phyloP scores from a whole-genome alignment of 2,113 vertebrate genomes.

The Ramphastos sulfuratus region DNA sequence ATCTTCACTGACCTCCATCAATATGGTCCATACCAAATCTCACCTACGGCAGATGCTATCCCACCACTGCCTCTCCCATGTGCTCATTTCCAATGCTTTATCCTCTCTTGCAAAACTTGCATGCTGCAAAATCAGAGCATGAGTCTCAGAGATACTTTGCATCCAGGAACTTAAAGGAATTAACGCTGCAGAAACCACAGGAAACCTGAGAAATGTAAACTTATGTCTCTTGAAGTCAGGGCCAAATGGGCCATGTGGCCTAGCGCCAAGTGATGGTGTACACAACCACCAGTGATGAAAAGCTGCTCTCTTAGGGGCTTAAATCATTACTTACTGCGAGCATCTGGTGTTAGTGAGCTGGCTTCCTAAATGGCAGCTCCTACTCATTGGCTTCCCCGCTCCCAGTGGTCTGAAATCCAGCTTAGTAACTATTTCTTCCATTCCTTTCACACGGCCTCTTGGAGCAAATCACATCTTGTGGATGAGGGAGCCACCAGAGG shows the following conservation, averaged over 20 bases:
- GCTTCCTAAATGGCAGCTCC: background rate
- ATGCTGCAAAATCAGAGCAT: background rate
- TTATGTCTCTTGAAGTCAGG: background rate
- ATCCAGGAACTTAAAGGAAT: background rate
- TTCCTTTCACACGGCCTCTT: background rate
- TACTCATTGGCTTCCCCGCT: background rate
- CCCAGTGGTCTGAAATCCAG: background rate
- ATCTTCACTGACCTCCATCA: background rate
- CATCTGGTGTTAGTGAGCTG: background rate
- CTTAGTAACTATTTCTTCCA: background rate
- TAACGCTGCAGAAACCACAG: background rate
- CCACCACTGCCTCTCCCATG: background rate
- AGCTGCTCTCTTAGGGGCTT: background rate
- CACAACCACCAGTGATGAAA: background rate
- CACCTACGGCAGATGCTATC: background rate
- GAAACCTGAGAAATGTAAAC: background rate
- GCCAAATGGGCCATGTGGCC: accelerated
- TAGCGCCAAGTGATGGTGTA: accelerated
- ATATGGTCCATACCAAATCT: background rate
- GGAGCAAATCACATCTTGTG: background rate
- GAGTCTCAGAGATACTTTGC: background rate
- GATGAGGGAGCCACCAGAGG: accelerated
- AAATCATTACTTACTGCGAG: background rate
- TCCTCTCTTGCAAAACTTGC: background rate
- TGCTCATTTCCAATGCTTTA: background rate